Evolutionary conservation across 30 jellyfish, hydroid and myxozoan species (phyloP).

Genomic region (Turritopsis rubra): DNA sequence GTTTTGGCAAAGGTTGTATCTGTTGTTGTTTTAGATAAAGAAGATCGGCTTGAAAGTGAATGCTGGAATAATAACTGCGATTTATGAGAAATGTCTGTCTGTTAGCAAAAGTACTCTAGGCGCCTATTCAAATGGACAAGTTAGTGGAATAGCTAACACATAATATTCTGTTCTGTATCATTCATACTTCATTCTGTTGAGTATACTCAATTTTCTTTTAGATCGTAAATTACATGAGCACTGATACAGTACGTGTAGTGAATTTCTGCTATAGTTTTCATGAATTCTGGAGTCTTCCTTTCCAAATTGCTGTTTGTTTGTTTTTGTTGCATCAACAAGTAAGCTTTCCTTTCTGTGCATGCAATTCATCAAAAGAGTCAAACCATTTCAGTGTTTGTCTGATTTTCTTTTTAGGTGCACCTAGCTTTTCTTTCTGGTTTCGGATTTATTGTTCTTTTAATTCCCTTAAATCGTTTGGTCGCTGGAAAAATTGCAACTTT

Average conservation of each 20-base stretch:
- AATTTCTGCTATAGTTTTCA: constrained; percentile 85
- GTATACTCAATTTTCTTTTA: constrained; percentile 18
- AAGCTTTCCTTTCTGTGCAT: background rate
- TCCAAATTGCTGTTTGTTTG: constrained; percentile 77
- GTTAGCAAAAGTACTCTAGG: constrained; percentile 63
- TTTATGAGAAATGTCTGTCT: constrained; percentile 63
- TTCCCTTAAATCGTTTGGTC: constrained; percentile 79
- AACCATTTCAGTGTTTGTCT: background rate
- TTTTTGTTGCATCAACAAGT: constrained; percentile 83
- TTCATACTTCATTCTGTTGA: too few species aligned
- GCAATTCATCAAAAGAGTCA: too few species aligned
- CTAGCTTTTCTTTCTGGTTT: constrained; percentile 82
- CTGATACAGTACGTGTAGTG: constrained; percentile 76
- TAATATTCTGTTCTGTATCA: too few species aligned
- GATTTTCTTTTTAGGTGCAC: constrained; percentile 56
- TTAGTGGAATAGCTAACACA: too few species aligned
- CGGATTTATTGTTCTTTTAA: constrained; percentile 62
- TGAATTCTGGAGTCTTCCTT: constrained; percentile 96
- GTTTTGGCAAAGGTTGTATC: too few species aligned
- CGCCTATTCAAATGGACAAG: constrained; percentile 87
- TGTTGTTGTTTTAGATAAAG: constrained; percentile 41
- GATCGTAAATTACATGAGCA: constrained; percentile 89
- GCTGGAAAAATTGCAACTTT: constrained; percentile 62
- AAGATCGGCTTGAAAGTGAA: constrained; percentile 62
- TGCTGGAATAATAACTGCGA: constrained; percentile 71